These are phyloP conservation scores for Eupithecia abbreviata DNA, from an alignment of 2,888 invertebrate genomes.

Conservation along the genomic window DNA sequence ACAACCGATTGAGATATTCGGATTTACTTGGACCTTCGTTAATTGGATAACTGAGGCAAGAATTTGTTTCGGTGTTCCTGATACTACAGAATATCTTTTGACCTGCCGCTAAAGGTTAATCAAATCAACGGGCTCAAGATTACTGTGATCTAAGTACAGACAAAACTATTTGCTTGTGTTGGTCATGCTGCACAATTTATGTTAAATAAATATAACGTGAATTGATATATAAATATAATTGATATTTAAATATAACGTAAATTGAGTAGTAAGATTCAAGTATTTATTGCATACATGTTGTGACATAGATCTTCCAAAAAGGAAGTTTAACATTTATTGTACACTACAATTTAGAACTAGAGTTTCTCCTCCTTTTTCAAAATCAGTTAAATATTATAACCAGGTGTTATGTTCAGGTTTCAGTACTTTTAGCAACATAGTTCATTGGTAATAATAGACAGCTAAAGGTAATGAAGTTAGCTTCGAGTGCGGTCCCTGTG, in stretches of 20 bases:
- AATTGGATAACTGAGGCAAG: conserved; percentile 39
- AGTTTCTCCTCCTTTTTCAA: no score
- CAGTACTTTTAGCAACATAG: background rate
- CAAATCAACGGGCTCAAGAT: background rate
- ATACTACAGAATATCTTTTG: background rate
- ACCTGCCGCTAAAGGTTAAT: background rate
- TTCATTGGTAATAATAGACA: background rate
- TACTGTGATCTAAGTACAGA: background rate
- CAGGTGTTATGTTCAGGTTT: background rate
- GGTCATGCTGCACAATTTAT: background rate
- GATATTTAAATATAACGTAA: no score
- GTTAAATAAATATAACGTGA: background rate
- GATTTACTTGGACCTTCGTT: conserved; percentile 35
- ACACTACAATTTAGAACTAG: no score
- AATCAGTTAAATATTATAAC: no score
- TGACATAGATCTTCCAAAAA: no score
- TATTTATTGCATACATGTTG: no score
- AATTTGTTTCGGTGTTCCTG: conserved; percentile 28
- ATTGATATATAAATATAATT: no score
- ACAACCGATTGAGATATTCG: conserved; percentile 54
- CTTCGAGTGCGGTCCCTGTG: conserved; percentile 72
- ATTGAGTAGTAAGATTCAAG: no score
- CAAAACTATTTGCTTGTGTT: background rate
- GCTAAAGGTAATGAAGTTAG: conserved; percentile 25
- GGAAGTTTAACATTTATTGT: no score